Evolutionary conservation across 2,797 vertebrate genomes (phyloP).

Genomic region (Xiphophorus birchmanni): DNA sequence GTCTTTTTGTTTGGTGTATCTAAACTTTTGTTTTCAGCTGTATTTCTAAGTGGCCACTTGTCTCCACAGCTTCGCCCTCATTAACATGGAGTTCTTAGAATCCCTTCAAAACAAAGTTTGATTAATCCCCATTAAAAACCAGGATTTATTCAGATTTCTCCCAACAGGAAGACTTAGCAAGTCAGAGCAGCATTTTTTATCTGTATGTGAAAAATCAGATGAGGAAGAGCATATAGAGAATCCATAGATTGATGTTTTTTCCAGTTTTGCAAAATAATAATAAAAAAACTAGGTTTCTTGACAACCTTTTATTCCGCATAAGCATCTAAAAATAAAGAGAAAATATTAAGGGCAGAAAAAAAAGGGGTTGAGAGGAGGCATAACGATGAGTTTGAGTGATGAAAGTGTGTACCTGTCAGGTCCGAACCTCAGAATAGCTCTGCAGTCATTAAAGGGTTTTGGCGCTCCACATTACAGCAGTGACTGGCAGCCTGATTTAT

Average conservation of each 20-base stretch:
- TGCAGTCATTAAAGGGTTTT: slow-evolving; percentile 47
- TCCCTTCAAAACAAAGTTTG: not conserved
- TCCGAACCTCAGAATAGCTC: slow-evolving; percentile 51
- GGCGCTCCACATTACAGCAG: slow-evolving; percentile 8
- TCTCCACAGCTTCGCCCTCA: not conserved
- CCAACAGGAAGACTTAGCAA: not conserved
- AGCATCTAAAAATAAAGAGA: slow-evolving; percentile 43
- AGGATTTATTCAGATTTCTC: not conserved
- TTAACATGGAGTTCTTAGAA: not conserved
- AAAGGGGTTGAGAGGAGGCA: slow-evolving; percentile 9
- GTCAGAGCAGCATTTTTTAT: not conserved
- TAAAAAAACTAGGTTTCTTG: not conserved
- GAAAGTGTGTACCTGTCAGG: slow-evolving; percentile 48
- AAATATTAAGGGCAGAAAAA: slow-evolving; percentile 14
- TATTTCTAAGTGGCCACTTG: not conserved
- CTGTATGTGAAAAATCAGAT: not conserved
- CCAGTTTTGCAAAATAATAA: not conserved
- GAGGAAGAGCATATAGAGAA: not conserved
- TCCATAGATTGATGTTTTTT: not conserved
- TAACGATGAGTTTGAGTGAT: slow-evolving; percentile 48
- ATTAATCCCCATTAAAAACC: not conserved
- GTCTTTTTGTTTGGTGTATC: not conserved
- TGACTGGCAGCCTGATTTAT: slow-evolving; percentile 56
- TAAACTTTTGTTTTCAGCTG: not conserved
- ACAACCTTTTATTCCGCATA: slow-evolving; percentile 6